Evolutionary conservation across 2,797 vertebrate species (phyloP), one percentile per base, ranked within the genome.

Genomic region (Coendou prehensilis): DNA sequence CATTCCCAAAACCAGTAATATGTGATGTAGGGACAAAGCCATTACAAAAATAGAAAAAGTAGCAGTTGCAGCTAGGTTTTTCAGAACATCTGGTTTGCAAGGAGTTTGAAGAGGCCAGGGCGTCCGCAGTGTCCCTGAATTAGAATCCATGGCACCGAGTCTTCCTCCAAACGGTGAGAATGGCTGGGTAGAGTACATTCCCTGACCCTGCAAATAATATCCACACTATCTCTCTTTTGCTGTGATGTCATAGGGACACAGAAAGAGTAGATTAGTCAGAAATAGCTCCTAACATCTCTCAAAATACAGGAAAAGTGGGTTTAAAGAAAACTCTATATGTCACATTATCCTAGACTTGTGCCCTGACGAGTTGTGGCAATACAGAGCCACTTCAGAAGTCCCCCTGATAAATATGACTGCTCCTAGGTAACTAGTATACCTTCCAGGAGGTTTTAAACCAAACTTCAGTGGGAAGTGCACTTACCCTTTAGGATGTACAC

Each of bases 101-200:
- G 3, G 59, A 41, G 3, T 30, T 52, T 54, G 47, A 78, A 61
- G 14, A 87, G 18, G 6, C 2, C 3, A 33, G 33, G 14, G 47
- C n/a, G 30, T 33, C 4, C 61, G 45, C 30, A 14, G 10, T 22
- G 9, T 41, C 23, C 11, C 64, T 59, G 9, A 10, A 3, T n/a
- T 33, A 33, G 59, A 50, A 76, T 26, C 50, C 30, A 18, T 0
- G 0, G 20, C 11, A 7, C 30, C 28, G 33, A 41, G 28, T n/a
- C 28, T 56, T 69, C 50, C 33, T n/a, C 10, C 0, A 59, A 59
- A 41, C 1, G 2, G 0, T 61, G 47, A 17, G 52, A 61, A 26
- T 30, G 9, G 9, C 50, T 56, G 20, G 28, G 1, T 50, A 54
- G 13, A 45, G 37, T 63, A 33, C 6, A 1, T 56, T 50, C 37